These are phyloP conservation scores for Leptarthrus brevirostris DNA, from an alignment of 2,888 invertebrate genomes.

Conservation along the genomic window DNA sequence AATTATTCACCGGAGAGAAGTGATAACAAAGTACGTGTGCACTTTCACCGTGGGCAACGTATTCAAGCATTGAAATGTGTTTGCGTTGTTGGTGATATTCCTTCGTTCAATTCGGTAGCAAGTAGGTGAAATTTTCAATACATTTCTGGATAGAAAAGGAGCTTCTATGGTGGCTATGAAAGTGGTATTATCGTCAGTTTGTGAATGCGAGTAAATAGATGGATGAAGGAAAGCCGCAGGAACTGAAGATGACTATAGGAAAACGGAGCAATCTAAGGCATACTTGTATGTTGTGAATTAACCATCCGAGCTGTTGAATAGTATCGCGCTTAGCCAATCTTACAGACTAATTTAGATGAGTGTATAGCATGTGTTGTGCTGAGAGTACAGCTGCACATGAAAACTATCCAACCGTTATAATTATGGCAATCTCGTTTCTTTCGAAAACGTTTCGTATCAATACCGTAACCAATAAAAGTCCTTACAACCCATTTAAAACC, in stretches of 20 bases:
- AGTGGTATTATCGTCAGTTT: background rate
- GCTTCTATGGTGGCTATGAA: background rate
- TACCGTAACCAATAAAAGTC: background rate
- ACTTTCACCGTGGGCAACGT: background rate
- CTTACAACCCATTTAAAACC: slow-evolving; percentile 26
- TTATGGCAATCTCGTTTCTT: background rate
- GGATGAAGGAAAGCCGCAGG: too few relatives aligned
- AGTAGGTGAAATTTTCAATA: slow-evolving; percentile 15
- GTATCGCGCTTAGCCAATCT: slow-evolving; percentile 9
- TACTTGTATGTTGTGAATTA: too few relatives aligned
- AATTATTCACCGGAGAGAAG: background rate
- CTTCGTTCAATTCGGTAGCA: background rate
- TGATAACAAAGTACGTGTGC: background rate
- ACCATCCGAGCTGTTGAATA: background rate
- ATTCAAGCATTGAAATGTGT: background rate
- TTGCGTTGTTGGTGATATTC: background rate
- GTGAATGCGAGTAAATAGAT: background rate
- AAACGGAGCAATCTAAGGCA: too few relatives aligned
- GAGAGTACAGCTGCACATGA: background rate
- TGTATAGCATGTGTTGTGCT: background rate
- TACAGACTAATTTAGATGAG: slow-evolving; percentile 27
- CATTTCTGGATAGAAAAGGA: background rate
- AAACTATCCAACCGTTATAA: background rate
- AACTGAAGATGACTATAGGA: too few relatives aligned
- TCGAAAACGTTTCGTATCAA: background rate